Evolutionary conservation across 2,113 vertebrate species (phyloP).

Genomic region (Pachycephala philippinensis): DNA sequence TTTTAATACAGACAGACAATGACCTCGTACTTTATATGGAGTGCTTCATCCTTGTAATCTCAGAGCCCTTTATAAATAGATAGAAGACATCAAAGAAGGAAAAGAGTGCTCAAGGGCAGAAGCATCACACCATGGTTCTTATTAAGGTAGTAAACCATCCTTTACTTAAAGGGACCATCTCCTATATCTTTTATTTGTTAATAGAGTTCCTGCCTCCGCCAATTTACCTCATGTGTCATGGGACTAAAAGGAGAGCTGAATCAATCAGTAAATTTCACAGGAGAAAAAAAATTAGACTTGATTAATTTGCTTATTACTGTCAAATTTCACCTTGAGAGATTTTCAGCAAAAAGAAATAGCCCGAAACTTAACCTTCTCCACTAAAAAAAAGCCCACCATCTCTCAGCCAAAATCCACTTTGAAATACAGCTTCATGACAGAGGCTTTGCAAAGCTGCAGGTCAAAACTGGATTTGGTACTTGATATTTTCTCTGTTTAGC

Average conservation of each 20-base stretch:
- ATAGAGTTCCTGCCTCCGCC: not conserved
- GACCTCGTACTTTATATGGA: constrained; percentile 5
- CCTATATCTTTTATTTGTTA: not conserved
- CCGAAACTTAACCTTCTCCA: not conserved
- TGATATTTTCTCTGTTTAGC: not conserved
- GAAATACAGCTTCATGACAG: not conserved
- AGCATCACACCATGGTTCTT: not conserved
- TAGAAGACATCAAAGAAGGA: constrained; percentile 20
- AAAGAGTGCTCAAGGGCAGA: constrained; percentile 39
- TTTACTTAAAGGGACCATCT: not conserved
- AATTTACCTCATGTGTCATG: not conserved
- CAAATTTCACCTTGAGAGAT: not conserved
- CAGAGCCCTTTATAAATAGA: constrained; percentile 27
- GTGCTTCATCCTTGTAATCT: constrained; percentile 23
- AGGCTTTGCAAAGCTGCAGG: not conserved
- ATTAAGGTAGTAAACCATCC: constrained; percentile 9
- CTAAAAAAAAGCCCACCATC: not conserved
- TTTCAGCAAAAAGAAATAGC: not conserved
- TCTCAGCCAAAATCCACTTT: not conserved
- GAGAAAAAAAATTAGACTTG: not conserved
- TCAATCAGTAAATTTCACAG: not conserved
- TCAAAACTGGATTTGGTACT: not conserved
- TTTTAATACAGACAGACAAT: not conserved
- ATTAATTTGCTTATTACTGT: not conserved
- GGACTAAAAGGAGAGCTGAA: not conserved